Percentiles rank a stretch among this genome's conserved stretches.
Conservation (phyloP, 2,797 vertebrate species). For the Hyperoplus lanceolatus region DNA sequence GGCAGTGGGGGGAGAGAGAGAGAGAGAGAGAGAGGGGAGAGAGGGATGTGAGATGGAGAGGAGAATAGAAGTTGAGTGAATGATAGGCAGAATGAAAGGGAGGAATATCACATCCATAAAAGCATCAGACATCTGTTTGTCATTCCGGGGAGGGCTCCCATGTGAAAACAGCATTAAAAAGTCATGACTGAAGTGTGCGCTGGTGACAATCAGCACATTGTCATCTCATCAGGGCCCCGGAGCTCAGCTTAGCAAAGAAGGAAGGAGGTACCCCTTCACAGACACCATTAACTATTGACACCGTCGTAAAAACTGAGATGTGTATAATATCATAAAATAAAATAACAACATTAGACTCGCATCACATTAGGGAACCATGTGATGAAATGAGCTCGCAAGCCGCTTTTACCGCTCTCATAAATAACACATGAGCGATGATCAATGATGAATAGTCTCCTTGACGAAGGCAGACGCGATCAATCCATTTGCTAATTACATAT, state of each 20-base stretch:
- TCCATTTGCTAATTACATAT: constrained; percentile 35
- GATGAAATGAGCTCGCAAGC: constrained; percentile 42
- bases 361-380: background rate
- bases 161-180: constrained; percentile 79
- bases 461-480: constrained; percentile 22
- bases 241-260: constrained; percentile 61
- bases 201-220: constrained; percentile 68
- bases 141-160: constrained; percentile 63
- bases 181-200: constrained; percentile 69
- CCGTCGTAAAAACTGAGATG: constrained; percentile 56
- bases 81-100: constrained; percentile 15
- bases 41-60: constrained; percentile 1
- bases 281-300: constrained; percentile 73
- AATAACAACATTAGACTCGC: constrained; percentile 41
- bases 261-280: constrained; percentile 51
- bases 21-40: background rate
- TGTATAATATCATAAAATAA: constrained; percentile 40
- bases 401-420: constrained; percentile 49
- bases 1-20: background rate
- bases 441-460: constrained; percentile 21
- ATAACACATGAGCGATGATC: constrained; percentile 51
- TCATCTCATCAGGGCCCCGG: constrained; percentile 60
- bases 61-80: constrained; percentile 12
- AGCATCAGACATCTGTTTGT: constrained; percentile 74
- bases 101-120: constrained; percentile 64